These are phyloP conservation scores for Drosophila cracens DNA, from an alignment of 2,888 invertebrate species.

Conservation along the genomic window DNA sequence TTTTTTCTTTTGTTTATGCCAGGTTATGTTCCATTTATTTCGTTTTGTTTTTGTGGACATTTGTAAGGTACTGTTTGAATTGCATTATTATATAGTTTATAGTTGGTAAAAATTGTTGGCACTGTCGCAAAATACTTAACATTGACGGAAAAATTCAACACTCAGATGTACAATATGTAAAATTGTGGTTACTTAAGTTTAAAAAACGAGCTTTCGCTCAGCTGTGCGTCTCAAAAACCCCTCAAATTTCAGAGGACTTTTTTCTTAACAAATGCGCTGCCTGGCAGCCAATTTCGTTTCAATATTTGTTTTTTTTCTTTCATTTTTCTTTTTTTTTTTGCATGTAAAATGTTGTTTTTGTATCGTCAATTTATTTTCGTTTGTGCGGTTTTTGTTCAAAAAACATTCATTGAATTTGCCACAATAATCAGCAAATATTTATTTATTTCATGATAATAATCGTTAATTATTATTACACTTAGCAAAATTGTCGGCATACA, in stretches of 20 bases:
- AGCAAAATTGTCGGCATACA: constrained; percentile 60
- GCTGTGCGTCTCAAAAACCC: constrained; percentile 25
- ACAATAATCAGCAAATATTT: constrained; percentile 61
- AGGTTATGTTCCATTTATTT: constrained; percentile 17
- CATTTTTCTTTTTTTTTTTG: constrained; percentile 8
- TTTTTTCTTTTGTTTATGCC: constrained; percentile 12
- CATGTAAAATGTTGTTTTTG: constrained; percentile 31
- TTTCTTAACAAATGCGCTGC: constrained; percentile 52
- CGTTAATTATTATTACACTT: constrained; percentile 32
- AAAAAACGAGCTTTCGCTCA: constrained; percentile 38
- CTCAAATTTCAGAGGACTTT: constrained; percentile 1
- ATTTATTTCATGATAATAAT: constrained; percentile 36
- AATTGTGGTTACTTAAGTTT: constrained; percentile 54
- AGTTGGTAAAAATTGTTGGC: constrained; percentile 53
- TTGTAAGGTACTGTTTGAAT: constrained; percentile 66
- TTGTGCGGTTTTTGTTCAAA: constrained; percentile 24
- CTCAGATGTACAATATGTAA: constrained; percentile 70
- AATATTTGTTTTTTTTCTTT: not conserved
- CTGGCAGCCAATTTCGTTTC: constrained; percentile 50
- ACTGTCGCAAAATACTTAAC: constrained; percentile 65
- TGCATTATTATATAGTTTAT: constrained; percentile 34
- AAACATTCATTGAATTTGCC: constrained; percentile 25
- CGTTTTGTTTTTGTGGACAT: constrained; percentile 39
- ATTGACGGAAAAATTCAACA: constrained; percentile 74
- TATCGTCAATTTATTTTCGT: constrained; percentile 24